phyloP scores from a whole-genome alignment of 2,888 invertebrate species.

The Lysandra coridon region DNA sequence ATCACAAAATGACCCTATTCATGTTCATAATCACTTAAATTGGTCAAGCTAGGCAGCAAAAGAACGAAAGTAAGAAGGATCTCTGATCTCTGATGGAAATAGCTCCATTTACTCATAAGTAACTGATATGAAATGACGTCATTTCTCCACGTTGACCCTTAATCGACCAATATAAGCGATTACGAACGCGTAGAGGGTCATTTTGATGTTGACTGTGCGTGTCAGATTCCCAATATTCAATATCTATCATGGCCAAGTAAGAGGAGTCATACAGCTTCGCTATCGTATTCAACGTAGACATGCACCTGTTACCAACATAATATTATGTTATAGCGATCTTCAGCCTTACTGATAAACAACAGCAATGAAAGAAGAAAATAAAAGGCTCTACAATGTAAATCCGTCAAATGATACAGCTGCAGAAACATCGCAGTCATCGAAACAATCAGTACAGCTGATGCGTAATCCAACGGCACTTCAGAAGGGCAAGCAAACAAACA shows the following conservation, averaged over 20 bases:
- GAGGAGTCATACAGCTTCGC: too few species aligned
- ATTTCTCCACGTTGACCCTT: too few species aligned
- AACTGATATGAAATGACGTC: too few species aligned
- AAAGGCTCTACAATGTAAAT: background rate
- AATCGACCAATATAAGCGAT: too few species aligned
- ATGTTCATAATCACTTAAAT: background rate
- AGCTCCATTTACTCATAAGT: too few species aligned
- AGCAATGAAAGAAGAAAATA: background rate
- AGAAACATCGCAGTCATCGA: background rate
- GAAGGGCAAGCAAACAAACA: slow-evolving; percentile 29
- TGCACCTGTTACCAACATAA: background rate
- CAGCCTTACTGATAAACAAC: background rate
- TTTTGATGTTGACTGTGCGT: background rate
- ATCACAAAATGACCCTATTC: background rate
- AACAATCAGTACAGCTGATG: slow-evolving; percentile 7
- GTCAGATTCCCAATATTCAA: too few species aligned
- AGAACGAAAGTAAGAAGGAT: background rate
- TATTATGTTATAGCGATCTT: background rate
- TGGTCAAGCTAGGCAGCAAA: background rate
- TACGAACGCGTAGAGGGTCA: too few species aligned
- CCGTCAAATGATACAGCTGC: background rate
- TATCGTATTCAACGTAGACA: too few species aligned
- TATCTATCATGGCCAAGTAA: too few species aligned
- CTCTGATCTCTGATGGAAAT: too few species aligned
- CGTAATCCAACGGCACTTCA: background rate